Percentiles rank a stretch among this genome's conserved stretches.
These are phyloP conservation scores for Synergus umbraculus DNA, from an alignment of 2,888 invertebrate species.

Conservation along the genomic window DNA sequence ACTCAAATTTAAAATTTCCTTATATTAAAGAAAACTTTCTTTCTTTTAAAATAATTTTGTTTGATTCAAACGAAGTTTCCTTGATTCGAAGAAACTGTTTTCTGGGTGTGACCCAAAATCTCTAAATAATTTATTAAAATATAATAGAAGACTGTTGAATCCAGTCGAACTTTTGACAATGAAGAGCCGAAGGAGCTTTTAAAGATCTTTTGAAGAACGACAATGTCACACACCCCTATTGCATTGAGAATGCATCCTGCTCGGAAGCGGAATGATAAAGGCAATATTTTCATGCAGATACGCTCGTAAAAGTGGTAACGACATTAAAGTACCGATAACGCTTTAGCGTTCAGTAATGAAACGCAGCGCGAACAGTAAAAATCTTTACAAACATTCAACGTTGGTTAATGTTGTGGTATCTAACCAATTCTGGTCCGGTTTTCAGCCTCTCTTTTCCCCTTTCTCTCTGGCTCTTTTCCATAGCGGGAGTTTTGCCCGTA, in stretches of 20 bases:
- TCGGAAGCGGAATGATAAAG: constrained; percentile 40
- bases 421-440: constrained; percentile 61
- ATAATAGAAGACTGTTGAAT: background rate
- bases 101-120: background rate
- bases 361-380: constrained; percentile 63
- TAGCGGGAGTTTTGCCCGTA: constrained; percentile 59
- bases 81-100: too few relatives aligned
- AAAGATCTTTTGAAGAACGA: background rate
- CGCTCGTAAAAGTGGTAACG: constrained; percentile 50
- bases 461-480: constrained; percentile 52
- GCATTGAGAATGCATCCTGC: constrained; percentile 4
- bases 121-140: background rate
- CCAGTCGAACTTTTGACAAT: background rate
- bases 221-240: background rate
- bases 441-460: constrained; percentile 48
- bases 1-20: too few relatives aligned
- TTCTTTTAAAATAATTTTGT: too few relatives aligned
- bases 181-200: background rate
- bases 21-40: too few relatives aligned
- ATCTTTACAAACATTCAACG: constrained; percentile 66
- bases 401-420: constrained; percentile 71
- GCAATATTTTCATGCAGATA: constrained; percentile 62
- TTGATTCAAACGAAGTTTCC: too few relatives aligned
- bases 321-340: constrained; percentile 50
- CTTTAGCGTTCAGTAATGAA: constrained; percentile 59